A percentile compares a stretch with the other conserved stretches of the same genome.
phyloP scores from a whole-genome alignment of 1,140 invertebrate genomes.

The Panulirus ornatus region DNA sequence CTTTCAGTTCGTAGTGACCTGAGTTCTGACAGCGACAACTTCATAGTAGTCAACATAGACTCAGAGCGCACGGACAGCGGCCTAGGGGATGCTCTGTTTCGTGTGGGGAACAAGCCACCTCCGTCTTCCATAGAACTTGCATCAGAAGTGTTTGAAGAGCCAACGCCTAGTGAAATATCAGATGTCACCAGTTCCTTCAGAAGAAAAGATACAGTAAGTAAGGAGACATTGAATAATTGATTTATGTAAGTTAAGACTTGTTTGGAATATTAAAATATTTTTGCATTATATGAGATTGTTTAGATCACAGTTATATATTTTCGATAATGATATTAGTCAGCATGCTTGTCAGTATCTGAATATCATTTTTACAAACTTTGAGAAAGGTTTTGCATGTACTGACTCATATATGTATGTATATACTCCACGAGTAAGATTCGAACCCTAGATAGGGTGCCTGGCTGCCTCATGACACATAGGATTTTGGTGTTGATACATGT shows the following conservation, averaged over 20 bases:
- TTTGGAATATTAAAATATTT: not conserved
- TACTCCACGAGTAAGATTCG: no score
- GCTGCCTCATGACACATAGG: no score
- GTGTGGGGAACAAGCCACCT: conserved; percentile 47
- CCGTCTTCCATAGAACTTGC: conserved; percentile 85
- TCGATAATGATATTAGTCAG: no score
- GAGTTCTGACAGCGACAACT: conserved; percentile 79
- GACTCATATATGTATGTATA: no score
- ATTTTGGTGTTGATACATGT: no score
- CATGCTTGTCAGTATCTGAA: no score
- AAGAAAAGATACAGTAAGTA: conserved; percentile 85
- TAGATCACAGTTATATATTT: no score
- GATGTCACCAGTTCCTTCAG: conserved; percentile 88
- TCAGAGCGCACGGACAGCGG: conserved; percentile 72
- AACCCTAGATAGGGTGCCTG: no score
- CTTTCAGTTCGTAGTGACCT: conserved; percentile 79
- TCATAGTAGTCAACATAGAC: conserved; percentile 78
- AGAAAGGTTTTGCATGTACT: no score
- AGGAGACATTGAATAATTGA: not conserved
- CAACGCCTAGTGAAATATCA: conserved; percentile 87
- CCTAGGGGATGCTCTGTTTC: conserved; percentile 70
- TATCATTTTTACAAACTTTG: no score
- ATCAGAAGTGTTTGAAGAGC: conserved; percentile 89
- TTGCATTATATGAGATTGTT: not conserved
- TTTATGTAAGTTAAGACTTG: not conserved